A percentile compares a stretch with the other conserved stretches of the same genome.
Evolutionary conservation across 2,888 invertebrate species (phyloP).

Genomic region (Leptinotarsa peninsularis): DNA sequence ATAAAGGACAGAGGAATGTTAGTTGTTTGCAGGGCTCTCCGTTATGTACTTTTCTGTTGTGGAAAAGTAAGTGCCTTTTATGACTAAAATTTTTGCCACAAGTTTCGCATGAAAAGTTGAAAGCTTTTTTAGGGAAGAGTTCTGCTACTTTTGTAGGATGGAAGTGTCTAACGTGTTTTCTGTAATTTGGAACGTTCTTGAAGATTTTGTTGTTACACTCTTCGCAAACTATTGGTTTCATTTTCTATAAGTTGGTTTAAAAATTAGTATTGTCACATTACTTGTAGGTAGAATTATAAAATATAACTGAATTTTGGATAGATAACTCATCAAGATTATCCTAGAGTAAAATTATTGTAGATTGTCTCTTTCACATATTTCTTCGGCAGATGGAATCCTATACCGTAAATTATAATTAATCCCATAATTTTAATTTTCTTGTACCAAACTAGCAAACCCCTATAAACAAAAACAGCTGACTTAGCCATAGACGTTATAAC

Average conservation of each 20-base stretch:
- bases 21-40: conserved; percentile 10
- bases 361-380: too few species aligned
- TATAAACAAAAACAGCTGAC: too few species aligned
- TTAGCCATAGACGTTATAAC: too few species aligned
- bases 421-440: too few species aligned
- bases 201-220: conserved; percentile 16
- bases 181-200: conserved; percentile 10
- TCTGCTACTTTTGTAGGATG: conserved; percentile 9
- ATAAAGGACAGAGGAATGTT: conserved; percentile 5
- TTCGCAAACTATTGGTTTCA: conserved; percentile 6
- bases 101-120: conserved; percentile 16
- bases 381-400: too few species aligned
- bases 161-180: conserved; percentile 16
- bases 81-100: conserved; percentile 9
- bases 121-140: conserved; percentile 1
- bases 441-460: too few species aligned
- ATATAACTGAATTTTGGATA: too few species aligned
- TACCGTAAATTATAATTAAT: too few species aligned
- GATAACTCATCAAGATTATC: too few species aligned
- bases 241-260: background rate
- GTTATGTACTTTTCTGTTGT: conserved; percentile 12
- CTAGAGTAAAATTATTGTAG: too few species aligned
- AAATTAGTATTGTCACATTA: too few species aligned
- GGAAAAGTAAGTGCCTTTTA: conserved; percentile 6
- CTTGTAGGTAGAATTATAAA: too few species aligned